These are phyloP conservation scores for Ectropis grisescens DNA, from an alignment of 1,140 invertebrate species.

Conservation along the genomic window DNA sequence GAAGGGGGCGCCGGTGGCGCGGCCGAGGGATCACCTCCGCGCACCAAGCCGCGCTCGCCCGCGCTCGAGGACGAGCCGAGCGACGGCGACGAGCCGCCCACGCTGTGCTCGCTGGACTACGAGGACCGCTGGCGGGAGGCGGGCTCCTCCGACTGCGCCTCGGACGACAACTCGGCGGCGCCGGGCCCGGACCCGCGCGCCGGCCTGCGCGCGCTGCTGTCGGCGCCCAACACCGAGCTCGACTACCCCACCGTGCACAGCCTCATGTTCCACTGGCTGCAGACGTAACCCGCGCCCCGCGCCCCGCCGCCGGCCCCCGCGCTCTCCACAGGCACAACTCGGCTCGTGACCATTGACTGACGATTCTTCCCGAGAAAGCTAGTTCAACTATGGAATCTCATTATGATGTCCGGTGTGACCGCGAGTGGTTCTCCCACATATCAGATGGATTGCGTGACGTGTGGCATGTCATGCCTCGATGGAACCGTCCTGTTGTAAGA, in stretches of 20 bases:
- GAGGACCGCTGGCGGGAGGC: conserved; percentile 50
- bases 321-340: conserved; percentile 14
- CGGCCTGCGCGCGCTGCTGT: conserved; percentile 32
- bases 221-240: conserved; percentile 50
- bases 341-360: no score
- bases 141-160: conserved; percentile 47
- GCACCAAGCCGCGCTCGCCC: conserved; percentile 28
- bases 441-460: no score
- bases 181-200: conserved; percentile 38
- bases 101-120: conserved; percentile 51
- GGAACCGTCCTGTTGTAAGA: no score
- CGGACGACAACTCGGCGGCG: conserved; percentile 57
- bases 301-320: no score
- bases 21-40: conserved; percentile 23
- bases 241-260: conserved; percentile 62
- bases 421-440: no score
- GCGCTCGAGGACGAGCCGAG: conserved; percentile 41
- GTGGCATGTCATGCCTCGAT: no score
- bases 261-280: conserved; percentile 64
- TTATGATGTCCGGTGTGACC: no score
- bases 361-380: no score
- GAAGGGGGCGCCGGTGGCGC: conserved; percentile 27
- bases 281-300: conserved; percentile 41
- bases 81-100: conserved; percentile 53
- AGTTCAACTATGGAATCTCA: no score